Evolutionary conservation across 92 coral and sea anemone genomes (phyloP).

Genomic region (Porites rus): DNA sequence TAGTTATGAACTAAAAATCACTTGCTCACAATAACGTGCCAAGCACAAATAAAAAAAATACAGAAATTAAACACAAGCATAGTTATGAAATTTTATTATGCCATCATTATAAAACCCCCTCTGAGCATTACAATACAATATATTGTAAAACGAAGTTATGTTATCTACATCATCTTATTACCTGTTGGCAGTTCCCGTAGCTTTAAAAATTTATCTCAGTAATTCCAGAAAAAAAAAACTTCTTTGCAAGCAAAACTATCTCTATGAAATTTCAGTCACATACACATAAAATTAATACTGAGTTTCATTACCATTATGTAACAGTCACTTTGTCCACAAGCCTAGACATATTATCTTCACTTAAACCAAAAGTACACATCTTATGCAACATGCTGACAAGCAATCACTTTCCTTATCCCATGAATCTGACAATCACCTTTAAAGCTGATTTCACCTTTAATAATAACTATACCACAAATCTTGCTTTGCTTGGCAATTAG

Average conservation of each 20-base stretch:
- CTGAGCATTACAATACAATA: constrained; percentile 8
- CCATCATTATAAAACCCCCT: not conserved
- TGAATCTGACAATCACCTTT: no score
- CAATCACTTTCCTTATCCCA: no score
- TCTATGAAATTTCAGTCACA: not conserved
- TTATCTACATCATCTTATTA: not conserved
- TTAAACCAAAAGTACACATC: no score
- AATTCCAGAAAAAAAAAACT: not conserved
- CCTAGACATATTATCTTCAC: no score
- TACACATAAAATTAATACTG: not conserved
- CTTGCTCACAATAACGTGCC: not conserved
- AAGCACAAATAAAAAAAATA: not conserved
- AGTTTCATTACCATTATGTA: not conserved
- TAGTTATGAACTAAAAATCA: no score
- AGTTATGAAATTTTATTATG: not conserved
- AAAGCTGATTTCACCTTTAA: no score
- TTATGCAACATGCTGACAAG: no score
- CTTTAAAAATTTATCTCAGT: not conserved
- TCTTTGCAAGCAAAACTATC: not conserved
- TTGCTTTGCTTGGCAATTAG: no score
- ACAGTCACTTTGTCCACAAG: no score
- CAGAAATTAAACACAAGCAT: not conserved
- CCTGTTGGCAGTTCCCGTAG: not conserved
- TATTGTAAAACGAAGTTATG: not conserved
- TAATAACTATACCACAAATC: no score